These are phyloP conservation scores for Eristalis arbustorum DNA, from an alignment of 2,888 invertebrate species.

Conservation along the genomic window DNA sequence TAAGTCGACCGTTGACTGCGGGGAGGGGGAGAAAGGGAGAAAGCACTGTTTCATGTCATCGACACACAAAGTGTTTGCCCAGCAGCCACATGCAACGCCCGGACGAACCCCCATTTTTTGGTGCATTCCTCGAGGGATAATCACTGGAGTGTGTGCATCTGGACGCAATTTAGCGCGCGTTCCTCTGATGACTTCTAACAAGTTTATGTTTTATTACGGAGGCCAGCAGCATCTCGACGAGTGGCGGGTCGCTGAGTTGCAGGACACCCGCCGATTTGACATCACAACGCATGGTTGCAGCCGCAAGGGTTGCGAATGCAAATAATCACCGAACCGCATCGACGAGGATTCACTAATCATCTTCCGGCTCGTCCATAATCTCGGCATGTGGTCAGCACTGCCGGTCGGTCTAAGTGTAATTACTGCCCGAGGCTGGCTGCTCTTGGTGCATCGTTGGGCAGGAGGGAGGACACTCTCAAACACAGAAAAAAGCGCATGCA, in stretches of 20 bases:
- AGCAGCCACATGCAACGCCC: slow-evolving; percentile 33
- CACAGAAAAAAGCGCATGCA: slow-evolving; percentile 56
- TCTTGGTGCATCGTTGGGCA: neutral
- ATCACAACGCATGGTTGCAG: slow-evolving; percentile 47
- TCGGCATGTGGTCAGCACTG: slow-evolving; percentile 80
- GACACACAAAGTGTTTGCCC: neutral
- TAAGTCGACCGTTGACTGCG: slow-evolving; percentile 59
- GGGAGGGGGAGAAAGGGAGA: neutral
- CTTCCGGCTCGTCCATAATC: slow-evolving; percentile 72
- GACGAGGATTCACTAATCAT: slow-evolving; percentile 23
- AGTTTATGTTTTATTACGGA: slow-evolving; percentile 68
- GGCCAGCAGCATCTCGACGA: neutral
- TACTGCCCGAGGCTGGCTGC: slow-evolving; percentile 76
- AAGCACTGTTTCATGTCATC: neutral
- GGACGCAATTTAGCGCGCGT: slow-evolving; percentile 68
- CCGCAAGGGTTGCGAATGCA: slow-evolving; percentile 32
- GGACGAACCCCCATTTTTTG: slow-evolving; percentile 24
- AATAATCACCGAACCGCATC: slow-evolving; percentile 30
- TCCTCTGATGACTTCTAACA: slow-evolving; percentile 69
- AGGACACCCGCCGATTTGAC: slow-evolving; percentile 38
- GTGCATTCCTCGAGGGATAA: slow-evolving; percentile 71
- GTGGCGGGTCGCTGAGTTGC: slow-evolving; percentile 12
- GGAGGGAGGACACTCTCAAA: neutral
- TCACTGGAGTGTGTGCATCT: slow-evolving; percentile 70
- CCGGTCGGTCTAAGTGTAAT: slow-evolving; percentile 78